Base-by-base conservation (phyloP, 2,797 vertebrate species). In the Miichthys miiuy region DNA sequence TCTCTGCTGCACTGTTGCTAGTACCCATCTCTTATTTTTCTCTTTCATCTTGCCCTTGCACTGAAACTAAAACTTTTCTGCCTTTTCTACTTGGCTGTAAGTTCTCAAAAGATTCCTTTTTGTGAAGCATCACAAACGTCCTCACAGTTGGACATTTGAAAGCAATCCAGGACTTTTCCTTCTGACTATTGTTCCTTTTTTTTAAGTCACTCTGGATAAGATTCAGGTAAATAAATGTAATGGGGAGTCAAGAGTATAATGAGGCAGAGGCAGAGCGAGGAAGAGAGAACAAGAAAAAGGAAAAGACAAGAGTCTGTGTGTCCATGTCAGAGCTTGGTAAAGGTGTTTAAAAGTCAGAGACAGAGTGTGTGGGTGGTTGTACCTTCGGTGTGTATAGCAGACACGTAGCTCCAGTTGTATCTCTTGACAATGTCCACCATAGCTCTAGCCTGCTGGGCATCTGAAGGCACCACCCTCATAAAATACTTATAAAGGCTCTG, bases 391-490 rank as follows among this genome's bases (percentile, higher is more conserved):
- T 99, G 97, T 52, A 99, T 98, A 51, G 98, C 98, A 67, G 98
- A 99, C 76, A 99, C 98, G 2, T 99, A 99, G 82, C 97, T 99
- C 98, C 98, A 99, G 94, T 98, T 99, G 94, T 99, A 99, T 79
- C 97, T 95, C 88, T 99, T 99, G 78, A 99, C 98, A 65, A 99
- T 99, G 96, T 99, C 98, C 90, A 99, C 97, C 97, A 99, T 99
- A 5, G 98, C 98, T 75, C 97, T 94, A 34, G 98, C 98, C 91
- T 99, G 98, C 87, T 98, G 97, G 11, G 97, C 97, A 55, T 99
- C 98, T 0, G 98, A 99, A n/a, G 98, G 98, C 50, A 99, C 98
- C 47, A 99, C 98, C 80, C 98, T 95, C 97, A 99, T 99, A 90
- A 99, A 99, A 88, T 99, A 94, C 88, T 94, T 94, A 78, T 83